Evolutionary conservation across 2,797 vertebrate species (phyloP), one percentile per base, ranked within the genome.

Genomic region (Thalassophryne amazonica): DNA sequence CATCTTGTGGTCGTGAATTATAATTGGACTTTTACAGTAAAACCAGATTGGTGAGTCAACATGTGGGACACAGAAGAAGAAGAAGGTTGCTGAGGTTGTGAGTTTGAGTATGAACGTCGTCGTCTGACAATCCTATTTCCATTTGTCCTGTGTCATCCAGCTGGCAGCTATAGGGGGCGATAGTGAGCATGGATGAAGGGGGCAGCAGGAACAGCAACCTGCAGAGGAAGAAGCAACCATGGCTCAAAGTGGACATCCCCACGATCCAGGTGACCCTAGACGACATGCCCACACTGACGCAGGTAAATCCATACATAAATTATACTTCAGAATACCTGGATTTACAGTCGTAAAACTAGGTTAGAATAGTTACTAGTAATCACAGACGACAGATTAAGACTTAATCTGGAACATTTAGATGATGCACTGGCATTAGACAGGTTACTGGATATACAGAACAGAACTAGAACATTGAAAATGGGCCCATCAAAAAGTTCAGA

Each of bases 201-300:
- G 88, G 92, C 74, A 93, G 91, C 84, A 89, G 89, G 0, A 78
- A 20, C 78, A 94, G 90, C 86, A 95, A 93, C 68, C 89, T 96
- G 59, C 94, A 95, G 85, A 88, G 91, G 56, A 98, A 95, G 76
- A 98, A 98, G 78, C 95, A 96, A 0, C 94, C 95, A 18, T 95
- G 96, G 94, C 86, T 97, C 25, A 92, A 87, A 76, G 71, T 98
- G 81, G 94, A 98, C 79, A 94, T 95, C 55, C 96, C 94, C 0
- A 86, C 78, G 3, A 15, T 72, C 16, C 60, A 87, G 47, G 72
- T 83, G 0, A 74, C 85, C 1, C 79, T 78, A 1, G 94, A 96
- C 8, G 92, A 95, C 33, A 75, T 84, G 3, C 81, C 87, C 5
- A 50, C 69, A 40, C 69, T 70, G 12, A 69, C 82, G 11, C 93